phyloP scores from a whole-genome alignment of 2,888 invertebrate species.

The Lagria hirta region DNA sequence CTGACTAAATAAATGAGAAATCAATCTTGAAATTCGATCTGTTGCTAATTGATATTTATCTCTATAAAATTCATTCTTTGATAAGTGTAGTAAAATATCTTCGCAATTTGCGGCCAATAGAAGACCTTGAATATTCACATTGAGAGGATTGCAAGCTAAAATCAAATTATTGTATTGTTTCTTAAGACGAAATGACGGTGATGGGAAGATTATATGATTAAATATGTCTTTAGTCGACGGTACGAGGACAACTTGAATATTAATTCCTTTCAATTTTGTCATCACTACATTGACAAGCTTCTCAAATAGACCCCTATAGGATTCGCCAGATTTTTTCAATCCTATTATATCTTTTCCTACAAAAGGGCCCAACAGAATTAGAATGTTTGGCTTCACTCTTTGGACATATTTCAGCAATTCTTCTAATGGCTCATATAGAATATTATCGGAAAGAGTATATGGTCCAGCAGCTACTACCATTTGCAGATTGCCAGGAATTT shows the following conservation, averaged over 20 bases:
- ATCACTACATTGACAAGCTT: conserved; percentile 64
- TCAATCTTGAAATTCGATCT: conserved; percentile 76
- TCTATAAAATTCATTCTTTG: conserved; percentile 52
- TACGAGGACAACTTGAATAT: conserved; percentile 57
- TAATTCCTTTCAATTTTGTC: conserved; percentile 57
- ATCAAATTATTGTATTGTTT: conserved; percentile 64
- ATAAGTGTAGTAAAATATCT: conserved; percentile 81
- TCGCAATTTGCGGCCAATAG: conserved; percentile 78
- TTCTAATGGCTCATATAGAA: conserved; percentile 78
- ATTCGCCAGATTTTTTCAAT: conserved; percentile 63
- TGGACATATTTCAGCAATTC: conserved; percentile 71
- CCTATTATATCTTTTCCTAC: conserved; percentile 66
- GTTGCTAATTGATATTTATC: conserved; percentile 27
- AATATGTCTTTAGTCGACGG: conserved; percentile 77
- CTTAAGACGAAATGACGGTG: conserved; percentile 68
- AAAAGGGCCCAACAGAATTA: conserved; percentile 84
- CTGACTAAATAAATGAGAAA: conserved; percentile 74
- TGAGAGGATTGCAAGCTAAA: conserved; percentile 79
- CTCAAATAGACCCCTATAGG: conserved; percentile 75
- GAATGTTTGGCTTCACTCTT: conserved; percentile 72
- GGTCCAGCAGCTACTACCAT: conserved; percentile 82
- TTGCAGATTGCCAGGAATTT: conserved; percentile 58
- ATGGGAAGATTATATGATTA: conserved; percentile 80
- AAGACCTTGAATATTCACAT: conserved; percentile 75
- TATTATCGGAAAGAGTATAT: conserved; percentile 74